phyloP scores from a whole-genome alignment of 2,888 invertebrate species.

The Drosophila austrosaltans region DNA sequence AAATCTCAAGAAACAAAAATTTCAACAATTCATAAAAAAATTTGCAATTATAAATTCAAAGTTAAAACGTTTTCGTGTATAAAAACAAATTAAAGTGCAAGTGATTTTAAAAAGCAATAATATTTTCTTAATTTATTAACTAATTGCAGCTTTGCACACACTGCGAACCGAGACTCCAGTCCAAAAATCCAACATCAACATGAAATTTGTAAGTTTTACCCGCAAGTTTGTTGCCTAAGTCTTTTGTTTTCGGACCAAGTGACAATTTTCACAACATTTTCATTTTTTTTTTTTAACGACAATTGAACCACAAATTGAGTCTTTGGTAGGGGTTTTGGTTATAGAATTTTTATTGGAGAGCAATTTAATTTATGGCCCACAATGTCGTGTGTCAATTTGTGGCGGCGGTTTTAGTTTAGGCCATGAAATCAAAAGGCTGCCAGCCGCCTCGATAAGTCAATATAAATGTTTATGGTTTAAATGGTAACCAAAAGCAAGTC shows the following conservation, averaged over 20 bases:
- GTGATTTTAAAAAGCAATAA: constrained; percentile 43
- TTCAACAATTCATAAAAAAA: constrained; percentile 27
- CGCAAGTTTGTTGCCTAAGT: constrained; percentile 68
- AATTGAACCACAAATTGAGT: constrained; percentile 52
- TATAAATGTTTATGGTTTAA: constrained; percentile 16
- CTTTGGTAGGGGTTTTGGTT: constrained; percentile 42
- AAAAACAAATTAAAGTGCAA: constrained; percentile 48
- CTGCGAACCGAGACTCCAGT: constrained; percentile 29
- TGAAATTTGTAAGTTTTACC: constrained; percentile 74
- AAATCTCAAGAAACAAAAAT: constrained; percentile 18
- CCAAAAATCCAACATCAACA: constrained; percentile 53
- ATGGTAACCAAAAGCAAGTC: neutral
- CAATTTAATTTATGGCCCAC: constrained; percentile 72
- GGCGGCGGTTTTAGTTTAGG: constrained; percentile 47
- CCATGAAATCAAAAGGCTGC: constrained; percentile 41
- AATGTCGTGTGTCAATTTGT: constrained; percentile 62
- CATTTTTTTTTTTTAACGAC: constrained; percentile 43
- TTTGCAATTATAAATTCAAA: constrained; percentile 27
- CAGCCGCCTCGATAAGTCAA: constrained; percentile 44
- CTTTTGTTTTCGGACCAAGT: constrained; percentile 57
- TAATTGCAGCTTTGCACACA: constrained; percentile 65
- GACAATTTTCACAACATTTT: constrained; percentile 61
- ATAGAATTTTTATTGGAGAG: constrained; percentile 70
- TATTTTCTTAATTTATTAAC: constrained; percentile 71
- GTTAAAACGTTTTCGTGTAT: constrained; percentile 44